These are phyloP conservation scores for Xanthorhoe spadicearia DNA, from an alignment of 2,888 invertebrate genomes.

Conservation along the genomic window DNA sequence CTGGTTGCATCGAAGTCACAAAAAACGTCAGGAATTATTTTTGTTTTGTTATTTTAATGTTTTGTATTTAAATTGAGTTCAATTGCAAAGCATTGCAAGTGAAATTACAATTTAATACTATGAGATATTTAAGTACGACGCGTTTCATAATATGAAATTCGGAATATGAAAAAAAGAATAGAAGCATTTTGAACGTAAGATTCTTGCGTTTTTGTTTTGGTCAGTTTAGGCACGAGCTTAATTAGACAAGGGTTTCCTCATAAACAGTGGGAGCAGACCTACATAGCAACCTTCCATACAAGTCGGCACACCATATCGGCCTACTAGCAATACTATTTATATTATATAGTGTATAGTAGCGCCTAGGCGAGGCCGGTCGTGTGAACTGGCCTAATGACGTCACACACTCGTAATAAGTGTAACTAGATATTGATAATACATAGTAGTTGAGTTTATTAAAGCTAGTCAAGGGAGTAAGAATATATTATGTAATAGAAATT, in stretches of 20 bases:
- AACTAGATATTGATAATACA: neutral
- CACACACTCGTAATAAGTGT: slow-evolving; percentile 20
- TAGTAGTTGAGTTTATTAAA: slow-evolving; percentile 6
- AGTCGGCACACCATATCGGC: slow-evolving; percentile 29
- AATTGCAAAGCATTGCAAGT: no score
- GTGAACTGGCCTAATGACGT: slow-evolving; percentile 32
- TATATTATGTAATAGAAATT: no score
- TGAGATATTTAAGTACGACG: no score
- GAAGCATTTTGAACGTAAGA: no score
- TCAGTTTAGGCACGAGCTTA: neutral
- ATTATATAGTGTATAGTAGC: slow-evolving; percentile 9
- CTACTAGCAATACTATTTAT: neutral
- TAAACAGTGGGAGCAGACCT: slow-evolving; percentile 16
- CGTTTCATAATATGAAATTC: no score
- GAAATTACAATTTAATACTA: no score
- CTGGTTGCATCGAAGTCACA: neutral
- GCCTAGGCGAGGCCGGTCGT: slow-evolving; percentile 36
- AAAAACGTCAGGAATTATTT: no score
- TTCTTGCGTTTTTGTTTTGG: neutral
- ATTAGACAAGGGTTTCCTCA: slow-evolving; percentile 12
- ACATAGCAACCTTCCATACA: slow-evolving; percentile 43
- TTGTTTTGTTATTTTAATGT: no score
- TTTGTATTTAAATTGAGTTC: no score
- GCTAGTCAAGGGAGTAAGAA: no score
- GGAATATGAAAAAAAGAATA: no score